Evolutionary conservation across 2,113 vertebrate species (phyloP), one percentile per base, ranked within the genome.

Genomic region (Dicaeum eximium): DNA sequence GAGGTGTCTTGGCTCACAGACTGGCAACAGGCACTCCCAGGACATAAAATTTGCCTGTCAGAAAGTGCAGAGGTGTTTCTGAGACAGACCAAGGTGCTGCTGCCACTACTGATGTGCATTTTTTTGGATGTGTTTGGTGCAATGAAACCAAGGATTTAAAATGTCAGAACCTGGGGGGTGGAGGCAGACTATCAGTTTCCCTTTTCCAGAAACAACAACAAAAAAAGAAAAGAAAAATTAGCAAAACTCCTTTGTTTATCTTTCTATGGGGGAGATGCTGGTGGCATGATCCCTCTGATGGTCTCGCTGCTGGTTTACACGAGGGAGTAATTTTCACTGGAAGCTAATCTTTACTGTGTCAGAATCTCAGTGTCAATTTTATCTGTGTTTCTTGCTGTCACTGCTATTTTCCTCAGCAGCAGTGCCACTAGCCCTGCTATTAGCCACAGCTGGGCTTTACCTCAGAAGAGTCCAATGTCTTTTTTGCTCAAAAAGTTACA

Each of bases 381-480:
- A 86, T 91, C 87, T 88, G 42, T 84, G 75, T 88, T 92, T 93
- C 96, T 97, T 93, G 83, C 93, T 94, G 73, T 81, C 93, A 96
- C 74, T 94, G 62, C 91, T 96, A 95, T 97, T 97, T 97, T 95
- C 95, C 97, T 90, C 96, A 97, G 95, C 93, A 84, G 96, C 92
- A 93, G 62, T 84, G 61, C 91, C 72, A 88, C 80, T 85, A 96
- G 94, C 90, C 90, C 88, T 96, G 94, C 88, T 97, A 97, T 97
- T 97, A 97, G 90, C 92, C 95, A 88, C 94, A 91, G 95, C 86
- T 94, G 94, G 85, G 72, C 83, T 92, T 92, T 97, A 77, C 84
- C 72, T 95, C 83, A 83, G 75, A 93, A 91, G 5, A 91, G 84
- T 27, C 86, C 84, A 79, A 47, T 81, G 77, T 86, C 86, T 91